Percentiles rank a stretch among this genome's conserved stretches.
Conservation (phyloP, 1,140 invertebrate species). For the Drosophila kikkawai region DNA sequence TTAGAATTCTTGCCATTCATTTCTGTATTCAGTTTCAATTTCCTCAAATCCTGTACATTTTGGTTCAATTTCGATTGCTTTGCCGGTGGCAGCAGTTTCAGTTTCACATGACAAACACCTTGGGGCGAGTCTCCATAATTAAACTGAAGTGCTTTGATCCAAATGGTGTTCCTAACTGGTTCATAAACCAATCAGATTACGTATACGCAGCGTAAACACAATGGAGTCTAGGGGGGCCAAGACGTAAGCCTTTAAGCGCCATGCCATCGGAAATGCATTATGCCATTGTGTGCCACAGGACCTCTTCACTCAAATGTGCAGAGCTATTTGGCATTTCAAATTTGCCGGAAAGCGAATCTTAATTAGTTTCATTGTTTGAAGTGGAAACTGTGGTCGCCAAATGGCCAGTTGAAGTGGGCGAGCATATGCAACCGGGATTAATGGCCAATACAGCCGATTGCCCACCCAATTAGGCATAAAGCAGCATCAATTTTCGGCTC, state of each 20-base stretch:
- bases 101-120: constrained; percentile 10
- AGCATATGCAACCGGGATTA: not conserved
- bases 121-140: not conserved
- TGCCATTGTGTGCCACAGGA: constrained; percentile 4
- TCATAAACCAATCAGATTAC: constrained; percentile 30
- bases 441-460: not conserved
- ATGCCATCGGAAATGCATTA: constrained; percentile 18
- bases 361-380: constrained; percentile 67
- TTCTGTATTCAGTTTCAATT: not conserved
- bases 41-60: not conserved
- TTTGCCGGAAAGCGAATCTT: constrained; percentile 43
- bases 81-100: constrained; percentile 9
- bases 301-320: not conserved
- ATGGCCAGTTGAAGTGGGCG: not conserved
- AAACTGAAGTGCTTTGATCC: not conserved
- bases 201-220: constrained; percentile 59
- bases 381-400: constrained; percentile 13
- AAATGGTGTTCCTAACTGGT: not conserved
- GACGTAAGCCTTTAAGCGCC: not conserved
- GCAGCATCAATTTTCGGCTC: constrained; percentile 19
- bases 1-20: not conserved
- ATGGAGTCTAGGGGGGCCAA: not conserved
- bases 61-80: not conserved
- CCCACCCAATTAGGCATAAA: constrained; percentile 21
- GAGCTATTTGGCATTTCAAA: not conserved